Evolutionary conservation across 2,113 vertebrate species (phyloP), one percentile per base, ranked within the genome.

Genomic region (Orcinus orca): DNA sequence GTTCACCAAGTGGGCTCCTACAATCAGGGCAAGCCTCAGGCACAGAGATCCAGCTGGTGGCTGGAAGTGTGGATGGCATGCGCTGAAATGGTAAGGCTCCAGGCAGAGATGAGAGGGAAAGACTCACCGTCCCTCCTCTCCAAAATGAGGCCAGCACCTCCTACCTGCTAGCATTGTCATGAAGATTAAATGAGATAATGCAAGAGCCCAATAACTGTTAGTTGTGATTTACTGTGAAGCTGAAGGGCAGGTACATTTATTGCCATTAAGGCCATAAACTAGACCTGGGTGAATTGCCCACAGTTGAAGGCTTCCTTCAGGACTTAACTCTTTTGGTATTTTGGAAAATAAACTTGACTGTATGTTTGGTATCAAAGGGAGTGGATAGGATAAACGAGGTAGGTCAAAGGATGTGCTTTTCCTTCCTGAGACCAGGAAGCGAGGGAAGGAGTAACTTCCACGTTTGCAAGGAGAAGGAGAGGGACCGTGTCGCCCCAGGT

Each of bases 91-190:
- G 38, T 9, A 26, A 33, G 36, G 8, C 74, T 17, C 68, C 3
- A 8, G 2, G 26, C 63, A 38, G 55, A 41, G 36, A n/a, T 0
- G 50, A 82, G 60, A 77, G 23, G 6, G 14, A 4, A 47, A 47
- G 50, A 21, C 50, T 62, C 8, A 44, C 29, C 29, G 36, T 85
- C 67, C 70, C 26, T 86, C 14, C 25, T 68, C 38, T 88, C 21
- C 53, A 10, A 25, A 17, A 58, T 20, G 41, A 50, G 41, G 26
- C 3, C n/a, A 62, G 20, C 4, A 8, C 23, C 15, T 18, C 41
- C 41, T 18, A 20, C 18, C 41, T 47, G 10, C 25, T 17, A 3
- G 20, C 23, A 2, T 0, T 33, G n/a, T 31, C 4, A 0, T 15
- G 55, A 23, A 26, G 18, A 55, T 41, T 63, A 41, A 47, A 20